Conservation (phyloP, 2,797 vertebrate genomes). For the Microtus agrestis region DNA sequence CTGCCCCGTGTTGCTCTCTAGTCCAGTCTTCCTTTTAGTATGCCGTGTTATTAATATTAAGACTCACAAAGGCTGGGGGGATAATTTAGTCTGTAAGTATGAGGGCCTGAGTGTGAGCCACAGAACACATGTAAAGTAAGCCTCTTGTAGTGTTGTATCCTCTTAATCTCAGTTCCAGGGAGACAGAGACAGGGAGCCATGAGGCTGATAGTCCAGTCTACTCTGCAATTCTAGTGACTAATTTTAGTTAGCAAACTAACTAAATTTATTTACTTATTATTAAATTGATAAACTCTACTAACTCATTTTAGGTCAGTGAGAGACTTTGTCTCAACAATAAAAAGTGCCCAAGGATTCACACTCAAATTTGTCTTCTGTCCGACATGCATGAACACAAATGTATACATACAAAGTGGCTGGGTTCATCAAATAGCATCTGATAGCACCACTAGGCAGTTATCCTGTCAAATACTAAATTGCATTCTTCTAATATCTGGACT, state of each 20-base stretch:
- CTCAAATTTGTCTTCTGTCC: neutral
- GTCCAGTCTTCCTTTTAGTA: conserved; percentile 12
- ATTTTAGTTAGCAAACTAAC: too few relatives aligned
- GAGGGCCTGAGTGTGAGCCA: neutral
- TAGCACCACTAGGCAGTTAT: neutral
- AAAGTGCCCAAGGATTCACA: neutral
- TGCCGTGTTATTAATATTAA: neutral
- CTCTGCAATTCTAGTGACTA: neutral
- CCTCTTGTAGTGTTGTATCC: neutral
- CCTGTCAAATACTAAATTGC: neutral
- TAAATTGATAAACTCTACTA: too few relatives aligned
- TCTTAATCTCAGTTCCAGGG: neutral
- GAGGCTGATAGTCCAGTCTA: neutral
- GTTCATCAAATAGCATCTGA: neutral
- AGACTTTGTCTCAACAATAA: neutral
- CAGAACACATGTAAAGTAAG: neutral
- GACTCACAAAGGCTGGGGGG: neutral
- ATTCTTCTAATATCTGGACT: neutral
- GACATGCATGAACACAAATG: neutral
- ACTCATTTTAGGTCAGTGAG: neutral
- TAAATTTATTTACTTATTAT: too few relatives aligned
- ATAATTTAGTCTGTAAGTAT: neutral
- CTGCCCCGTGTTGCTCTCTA: neutral
- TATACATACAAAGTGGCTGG: neutral
- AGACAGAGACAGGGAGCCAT: neutral